phyloP scores from a whole-genome alignment of 2,113 vertebrate species.

The Rhinopomastus cyanomelas region DNA sequence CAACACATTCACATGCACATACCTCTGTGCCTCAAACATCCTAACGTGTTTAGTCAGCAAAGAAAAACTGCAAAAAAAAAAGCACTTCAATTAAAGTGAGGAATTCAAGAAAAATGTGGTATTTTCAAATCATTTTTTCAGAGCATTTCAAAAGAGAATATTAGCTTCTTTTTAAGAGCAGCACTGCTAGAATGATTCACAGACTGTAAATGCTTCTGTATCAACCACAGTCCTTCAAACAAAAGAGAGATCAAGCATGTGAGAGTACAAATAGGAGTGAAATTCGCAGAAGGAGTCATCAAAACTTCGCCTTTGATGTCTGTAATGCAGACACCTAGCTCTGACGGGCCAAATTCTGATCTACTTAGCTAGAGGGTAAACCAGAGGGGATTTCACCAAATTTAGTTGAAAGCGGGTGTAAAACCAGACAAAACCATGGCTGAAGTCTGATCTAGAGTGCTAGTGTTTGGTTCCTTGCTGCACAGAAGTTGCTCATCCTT shows the following conservation, averaged over 20 bases:
- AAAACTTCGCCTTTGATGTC: conserved; percentile 12
- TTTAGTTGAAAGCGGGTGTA: not conserved
- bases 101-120: conserved; percentile 40
- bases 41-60: conserved; percentile 25
- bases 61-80: not conserved
- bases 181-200: not conserved
- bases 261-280: conserved; percentile 2
- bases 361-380: not conserved
- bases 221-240: conserved; percentile 7
- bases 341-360: not conserved
- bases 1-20: not conserved
- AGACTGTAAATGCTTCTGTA: not conserved
- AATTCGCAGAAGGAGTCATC: not conserved
- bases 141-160: conserved; percentile 62
- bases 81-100: conserved; percentile 14
- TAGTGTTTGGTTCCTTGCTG: not conserved
- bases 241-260: conserved; percentile 30
- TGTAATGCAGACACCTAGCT: not conserved
- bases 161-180: conserved; percentile 45
- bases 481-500: not conserved
- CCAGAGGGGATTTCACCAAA: not conserved
- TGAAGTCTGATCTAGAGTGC: not conserved
- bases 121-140: conserved; percentile 26
- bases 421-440: not conserved
- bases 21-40: conserved; percentile 37